A percentile compares a stretch with the other conserved stretches of the same genome.
phyloP scores from a whole-genome alignment of 2,797 vertebrate genomes.

The Crotalus adamanteus region DNA sequence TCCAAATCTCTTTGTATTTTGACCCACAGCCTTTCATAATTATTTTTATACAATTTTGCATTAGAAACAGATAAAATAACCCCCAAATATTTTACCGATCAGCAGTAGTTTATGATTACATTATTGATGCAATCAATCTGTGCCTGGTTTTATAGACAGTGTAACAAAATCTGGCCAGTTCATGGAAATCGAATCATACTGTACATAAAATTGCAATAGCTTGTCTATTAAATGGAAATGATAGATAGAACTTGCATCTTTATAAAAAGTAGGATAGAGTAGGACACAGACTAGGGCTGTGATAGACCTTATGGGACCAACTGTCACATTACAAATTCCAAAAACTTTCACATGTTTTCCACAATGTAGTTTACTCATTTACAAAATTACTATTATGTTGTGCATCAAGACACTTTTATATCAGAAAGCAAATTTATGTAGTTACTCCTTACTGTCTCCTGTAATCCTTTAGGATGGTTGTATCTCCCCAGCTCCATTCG shows the following conservation, averaged over 20 bases:
- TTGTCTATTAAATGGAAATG: neutral
- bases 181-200: neutral
- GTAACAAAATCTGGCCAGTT: neutral
- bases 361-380: neutral
- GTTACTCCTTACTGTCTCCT: neutral
- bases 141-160: neutral
- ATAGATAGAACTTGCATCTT: neutral
- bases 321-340: neutral
- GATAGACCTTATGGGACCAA: neutral
- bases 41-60: too few species aligned
- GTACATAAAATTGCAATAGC: neutral
- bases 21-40: too few species aligned
- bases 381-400: neutral
- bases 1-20: too few species aligned
- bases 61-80: too few species aligned
- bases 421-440: neutral
- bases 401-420: neutral
- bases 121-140: neutral
- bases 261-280: neutral
- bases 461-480: neutral
- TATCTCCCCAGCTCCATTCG: neutral
- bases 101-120: neutral
- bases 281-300: neutral
- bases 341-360: neutral
- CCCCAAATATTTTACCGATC: too few species aligned